A percentile compares a stretch with the other conserved stretches of the same genome.
Conservation (phyloP, 2,113 vertebrate genomes). For the Pavo muticus region DNA sequence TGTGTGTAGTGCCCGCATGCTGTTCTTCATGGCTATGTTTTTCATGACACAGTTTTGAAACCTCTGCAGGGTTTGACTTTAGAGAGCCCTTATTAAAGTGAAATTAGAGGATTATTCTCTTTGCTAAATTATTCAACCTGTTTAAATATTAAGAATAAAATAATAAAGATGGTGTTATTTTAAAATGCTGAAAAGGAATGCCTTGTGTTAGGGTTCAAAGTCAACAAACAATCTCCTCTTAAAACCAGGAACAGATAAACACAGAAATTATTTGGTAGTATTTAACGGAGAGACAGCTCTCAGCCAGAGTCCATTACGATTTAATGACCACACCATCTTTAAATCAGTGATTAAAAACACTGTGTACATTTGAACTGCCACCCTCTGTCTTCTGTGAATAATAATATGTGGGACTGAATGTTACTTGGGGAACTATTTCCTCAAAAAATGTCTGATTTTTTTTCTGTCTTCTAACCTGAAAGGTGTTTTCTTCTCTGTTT, state of each 20-base stretch:
- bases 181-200: not conserved
- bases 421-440: not conserved
- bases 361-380: not conserved
- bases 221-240: not conserved
- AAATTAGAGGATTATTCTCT: slow-evolving; percentile 1
- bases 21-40: not conserved
- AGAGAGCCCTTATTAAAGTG: not conserved
- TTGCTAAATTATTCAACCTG: not conserved
- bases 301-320: not conserved
- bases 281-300: not conserved
- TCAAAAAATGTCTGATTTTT: not conserved
- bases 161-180: not conserved
- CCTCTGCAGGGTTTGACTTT: not conserved
- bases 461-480: not conserved
- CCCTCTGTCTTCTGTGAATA: not conserved
- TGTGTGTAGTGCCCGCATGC: not conserved
- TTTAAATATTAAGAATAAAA: slow-evolving; percentile 39
- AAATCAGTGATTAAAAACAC: not conserved
- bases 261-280: not conserved
- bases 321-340: not conserved
- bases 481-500: not conserved
- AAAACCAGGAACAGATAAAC: not conserved
- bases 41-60: slow-evolving; percentile 1
- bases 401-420: not conserved
- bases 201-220: not conserved